Evolutionary conservation across 2,888 invertebrate species (phyloP).

Genomic region (Eristalinus sepulchralis): DNA sequence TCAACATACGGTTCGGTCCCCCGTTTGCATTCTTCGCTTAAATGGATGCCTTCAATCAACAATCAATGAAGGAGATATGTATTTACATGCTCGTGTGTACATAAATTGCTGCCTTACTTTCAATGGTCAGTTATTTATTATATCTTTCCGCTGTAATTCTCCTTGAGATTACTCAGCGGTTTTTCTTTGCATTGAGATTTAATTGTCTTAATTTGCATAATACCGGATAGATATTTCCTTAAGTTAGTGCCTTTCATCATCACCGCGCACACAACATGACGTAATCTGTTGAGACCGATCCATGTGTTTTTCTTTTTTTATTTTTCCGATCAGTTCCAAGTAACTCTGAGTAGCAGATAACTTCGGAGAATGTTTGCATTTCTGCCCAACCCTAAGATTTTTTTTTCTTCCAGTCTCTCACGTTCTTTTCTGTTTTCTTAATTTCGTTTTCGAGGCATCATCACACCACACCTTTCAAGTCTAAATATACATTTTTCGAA

Average conservation of each 20-base stretch:
- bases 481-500: slow-evolving; percentile 46
- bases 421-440: not conserved
- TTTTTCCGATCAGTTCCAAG: slow-evolving; percentile 28
- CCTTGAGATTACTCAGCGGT: slow-evolving; percentile 48
- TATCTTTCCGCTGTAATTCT: slow-evolving; percentile 15
- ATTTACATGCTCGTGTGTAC: not conserved
- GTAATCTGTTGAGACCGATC: slow-evolving; percentile 50
- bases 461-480: slow-evolving; percentile 61
- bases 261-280: slow-evolving; percentile 47
- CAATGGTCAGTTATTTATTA: slow-evolving; percentile 31
- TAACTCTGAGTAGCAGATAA: slow-evolving; percentile 43
- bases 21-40: slow-evolving; percentile 35
- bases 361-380: slow-evolving; percentile 61
- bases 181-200: slow-evolving; percentile 49
- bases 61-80: slow-evolving; percentile 21
- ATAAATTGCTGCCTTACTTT: slow-evolving; percentile 32
- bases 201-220: slow-evolving; percentile 67
- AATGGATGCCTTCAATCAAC: slow-evolving; percentile 51
- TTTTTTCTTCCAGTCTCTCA: slow-evolving; percentile 22
- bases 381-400: slow-evolving; percentile 56
- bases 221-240: slow-evolving; percentile 48
- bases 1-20: slow-evolving; percentile 33
- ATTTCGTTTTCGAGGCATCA: slow-evolving; percentile 27
- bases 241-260: slow-evolving; percentile 45
- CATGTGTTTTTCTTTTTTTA: slow-evolving; percentile 8